Evolutionary conservation across 2,113 vertebrate genomes (phyloP).

Genomic region (Arenaria interpres): DNA sequence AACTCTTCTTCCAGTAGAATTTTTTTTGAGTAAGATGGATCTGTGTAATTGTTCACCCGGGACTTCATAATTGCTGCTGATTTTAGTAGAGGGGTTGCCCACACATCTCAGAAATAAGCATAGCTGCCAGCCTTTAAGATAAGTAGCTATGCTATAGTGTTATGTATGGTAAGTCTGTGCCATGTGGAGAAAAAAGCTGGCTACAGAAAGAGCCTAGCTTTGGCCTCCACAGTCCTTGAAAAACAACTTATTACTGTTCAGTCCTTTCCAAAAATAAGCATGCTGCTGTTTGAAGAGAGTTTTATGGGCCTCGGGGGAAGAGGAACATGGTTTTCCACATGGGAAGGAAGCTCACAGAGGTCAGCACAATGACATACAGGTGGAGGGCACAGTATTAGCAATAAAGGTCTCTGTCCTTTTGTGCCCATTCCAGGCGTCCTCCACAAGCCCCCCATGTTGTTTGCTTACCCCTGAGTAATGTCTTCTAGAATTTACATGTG

Average conservation of each 20-base stretch:
- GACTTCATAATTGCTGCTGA: not conserved
- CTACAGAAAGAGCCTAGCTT: not conserved
- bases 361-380: too few species aligned
- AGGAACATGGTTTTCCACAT: not conserved
- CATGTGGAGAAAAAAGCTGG: not conserved
- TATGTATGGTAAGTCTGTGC: not conserved
- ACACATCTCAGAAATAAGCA: not conserved
- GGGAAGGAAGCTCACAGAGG: not conserved
- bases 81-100: not conserved
- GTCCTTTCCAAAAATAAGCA: not conserved
- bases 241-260: not conserved
- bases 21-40: not conserved
- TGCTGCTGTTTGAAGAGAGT: not conserved
- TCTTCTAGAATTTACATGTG: not conserved
- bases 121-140: not conserved
- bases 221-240: not conserved
- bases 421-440: not conserved
- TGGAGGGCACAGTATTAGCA: not conserved
- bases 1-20: not conserved
- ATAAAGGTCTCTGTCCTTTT: not conserved
- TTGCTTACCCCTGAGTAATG: not conserved
- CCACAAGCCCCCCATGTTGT: not conserved
- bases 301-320: not conserved
- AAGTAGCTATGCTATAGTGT: not conserved
- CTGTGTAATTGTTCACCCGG: not conserved